These are phyloP conservation scores for Oscheius sp. DNA, from an alignment of 2,888 invertebrate genomes.

Conservation along the genomic window DNA sequence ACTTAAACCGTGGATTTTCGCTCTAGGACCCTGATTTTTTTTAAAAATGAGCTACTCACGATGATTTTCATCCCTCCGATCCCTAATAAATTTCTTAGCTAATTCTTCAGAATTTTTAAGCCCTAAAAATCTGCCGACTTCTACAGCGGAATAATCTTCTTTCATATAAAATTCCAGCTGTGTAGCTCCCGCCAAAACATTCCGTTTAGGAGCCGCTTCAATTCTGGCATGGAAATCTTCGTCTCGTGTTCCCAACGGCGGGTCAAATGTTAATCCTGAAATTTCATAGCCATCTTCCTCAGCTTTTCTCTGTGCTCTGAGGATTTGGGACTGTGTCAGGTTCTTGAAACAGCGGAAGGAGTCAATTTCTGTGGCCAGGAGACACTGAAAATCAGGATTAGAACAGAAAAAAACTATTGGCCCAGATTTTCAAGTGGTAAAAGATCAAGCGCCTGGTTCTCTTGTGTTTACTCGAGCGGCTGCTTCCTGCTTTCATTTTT, in stretches of 20 bases:
- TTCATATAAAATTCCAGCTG: constrained; percentile 6
- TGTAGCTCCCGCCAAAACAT: constrained; percentile 9
- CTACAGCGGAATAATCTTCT: neutral
- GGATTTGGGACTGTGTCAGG: neutral
- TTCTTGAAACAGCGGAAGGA: constrained; percentile 15
- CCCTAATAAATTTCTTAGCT: constrained; percentile 1
- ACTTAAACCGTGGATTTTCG: too few relatives aligned
- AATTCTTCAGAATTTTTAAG: neutral
- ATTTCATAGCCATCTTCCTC: constrained; percentile 22
- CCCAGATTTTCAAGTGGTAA: too few relatives aligned
- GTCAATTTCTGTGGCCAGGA: constrained; percentile 1
- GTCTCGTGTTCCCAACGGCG: neutral
- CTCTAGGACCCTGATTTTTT: neutral
- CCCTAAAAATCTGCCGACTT: constrained; percentile 15
- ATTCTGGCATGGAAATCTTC: neutral
- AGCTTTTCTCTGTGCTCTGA: constrained; percentile 1
- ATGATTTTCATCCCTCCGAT: neutral
- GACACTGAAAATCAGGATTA: constrained; percentile 21
- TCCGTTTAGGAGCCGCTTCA: constrained; percentile 3
- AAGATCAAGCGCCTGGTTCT: too few relatives aligned
- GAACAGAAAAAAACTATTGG: too few relatives aligned
- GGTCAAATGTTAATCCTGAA: neutral
- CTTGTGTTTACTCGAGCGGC: too few relatives aligned
- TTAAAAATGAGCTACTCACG: constrained; percentile 10
- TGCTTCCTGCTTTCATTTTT: too few relatives aligned